Evolutionary conservation across 2,113 vertebrate species (phyloP), one percentile per base, ranked within the genome.

Genomic region (Ramphastos sulfuratus): DNA sequence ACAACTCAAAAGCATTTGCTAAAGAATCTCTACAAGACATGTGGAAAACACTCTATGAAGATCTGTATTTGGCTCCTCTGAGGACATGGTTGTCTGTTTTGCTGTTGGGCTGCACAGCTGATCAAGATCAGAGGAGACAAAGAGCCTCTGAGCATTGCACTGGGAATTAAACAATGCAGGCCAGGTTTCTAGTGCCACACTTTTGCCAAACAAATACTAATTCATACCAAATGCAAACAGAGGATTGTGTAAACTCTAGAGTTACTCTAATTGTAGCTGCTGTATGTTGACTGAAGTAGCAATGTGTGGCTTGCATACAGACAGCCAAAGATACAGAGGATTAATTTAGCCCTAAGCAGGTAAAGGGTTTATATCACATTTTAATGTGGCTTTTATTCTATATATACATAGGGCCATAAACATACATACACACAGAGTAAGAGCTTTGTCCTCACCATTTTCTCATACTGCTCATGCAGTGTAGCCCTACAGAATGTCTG

Each of bases 391-490:
- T 87, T 94, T 91, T 76, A 31, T 60, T 76, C 89, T 55, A 25
- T 35, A 15, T 55, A 52, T 33, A 55, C n/a, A 50, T 4, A 58
- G 35, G 55, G n/a, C n/a, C 9, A 66, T 39, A 87, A 91, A 66
- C 9, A 37, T 13, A 54, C 0, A 2, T 2, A 31, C 9, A 65
- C 2, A 13, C 0, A 1, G 58, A 81, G 16, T n/a, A 64, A 73
- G 20, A 84, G 37, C 27, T 50, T 15, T 64, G 28, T 72, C 52
- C 10, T 55, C 59, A 20, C 15, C 7, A 7, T 54, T 70, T 82
- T 35, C 31, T 74, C 31, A n/a, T 4, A 2, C 50, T 9, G 6
- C 30, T 17, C 25, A 44, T n/a, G 24, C 21, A 63, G 46, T 35
- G 54, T 2, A 44, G 19, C 24, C 35, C 27, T 67, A 82, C 33